Base-by-base conservation (phyloP, 2,113 vertebrate genomes). In the Brachyhypopomus gauderio region DNA sequence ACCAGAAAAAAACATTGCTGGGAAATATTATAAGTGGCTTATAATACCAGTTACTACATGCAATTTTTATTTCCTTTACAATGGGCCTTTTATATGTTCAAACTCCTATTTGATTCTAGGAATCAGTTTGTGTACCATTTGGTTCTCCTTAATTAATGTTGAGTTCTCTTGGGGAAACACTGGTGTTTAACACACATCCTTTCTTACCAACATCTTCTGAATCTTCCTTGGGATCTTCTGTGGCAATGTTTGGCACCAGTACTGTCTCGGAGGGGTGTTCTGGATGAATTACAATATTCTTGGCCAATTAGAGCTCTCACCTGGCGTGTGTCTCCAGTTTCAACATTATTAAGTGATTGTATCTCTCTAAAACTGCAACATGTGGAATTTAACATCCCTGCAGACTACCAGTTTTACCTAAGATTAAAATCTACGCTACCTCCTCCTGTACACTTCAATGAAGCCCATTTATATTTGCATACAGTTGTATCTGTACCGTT, bases 221-320 rank as follows among this genome's bases (percentile, higher is more conserved):
- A 82, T 52, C 69, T 63, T 79, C 77, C 69, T 64, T 72, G 23
- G 52, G 25, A 23, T 14, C 20, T 41, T 85, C 58, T 78, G 70
- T 25, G 16, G 25, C 20, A 55, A 23, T 83, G 67, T 82, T 70
- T 84, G 82, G 85, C 69, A 77, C 64, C n/a, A 16, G 75, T 17
- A 23, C 41, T 11, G n/a, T 75, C 85, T 82, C 73, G 6, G 72
- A 78, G 67, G 66, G 12, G 73, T 79, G 77, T 82, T 72, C 38
- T 63, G 69, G 45, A 72, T 66, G 52, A 72, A 41, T 67, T 84
- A 79, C 72, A 71, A 79, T 56, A 74, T 74, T 73, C 77, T 67
- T 82, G 66, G 66, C 56, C 85, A 84, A 82, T 82, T 86, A 82
- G 17, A 82, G 41, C 55, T 66, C 75, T 82, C 82, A 84, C 82